These are phyloP conservation scores for Eupithecia subfuscata DNA, from an alignment of 2,888 invertebrate species.

Conservation along the genomic window DNA sequence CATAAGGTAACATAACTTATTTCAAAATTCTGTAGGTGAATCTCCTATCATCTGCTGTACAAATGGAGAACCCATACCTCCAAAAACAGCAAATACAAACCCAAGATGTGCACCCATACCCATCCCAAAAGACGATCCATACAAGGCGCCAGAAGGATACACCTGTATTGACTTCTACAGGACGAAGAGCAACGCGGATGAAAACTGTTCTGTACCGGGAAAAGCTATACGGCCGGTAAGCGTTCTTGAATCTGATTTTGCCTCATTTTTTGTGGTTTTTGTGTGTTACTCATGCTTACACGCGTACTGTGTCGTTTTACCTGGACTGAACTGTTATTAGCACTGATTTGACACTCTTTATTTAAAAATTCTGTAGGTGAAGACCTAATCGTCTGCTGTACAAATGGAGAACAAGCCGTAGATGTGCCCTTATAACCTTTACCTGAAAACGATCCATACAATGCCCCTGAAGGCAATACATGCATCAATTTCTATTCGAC, in stretches of 20 bases:
- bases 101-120: slow-evolving; percentile 21
- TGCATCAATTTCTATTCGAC: slow-evolving; percentile 29
- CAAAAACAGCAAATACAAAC: not conserved
- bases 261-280: not conserved
- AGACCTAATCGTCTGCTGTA: slow-evolving; percentile 21
- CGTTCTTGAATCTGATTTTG: not conserved
- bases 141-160: slow-evolving; percentile 27
- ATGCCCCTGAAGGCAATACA: slow-evolving; percentile 29
- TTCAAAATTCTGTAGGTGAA: slow-evolving; percentile 5
- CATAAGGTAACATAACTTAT: not conserved
- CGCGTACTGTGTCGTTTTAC: not conserved
- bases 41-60: slow-evolving; percentile 17
- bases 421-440: slow-evolving; percentile 24
- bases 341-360: not conserved
- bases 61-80: slow-evolving; percentile 28
- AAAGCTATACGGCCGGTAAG: slow-evolving; percentile 19
- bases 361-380: slow-evolving; percentile 1
- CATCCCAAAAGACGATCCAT: slow-evolving; percentile 23
- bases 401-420: slow-evolving; percentile 12
- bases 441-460: slow-evolving; percentile 26
- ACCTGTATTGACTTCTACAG: slow-evolving; percentile 29
- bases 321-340: not conserved
- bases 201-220: slow-evolving; percentile 20
- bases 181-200: slow-evolving; percentile 18
- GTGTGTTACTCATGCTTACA: not conserved